A percentile compares a stretch with the other conserved stretches of the same genome.
Conservation (phyloP, 2,113 vertebrate species). For the Ceyx margarethae region DNA sequence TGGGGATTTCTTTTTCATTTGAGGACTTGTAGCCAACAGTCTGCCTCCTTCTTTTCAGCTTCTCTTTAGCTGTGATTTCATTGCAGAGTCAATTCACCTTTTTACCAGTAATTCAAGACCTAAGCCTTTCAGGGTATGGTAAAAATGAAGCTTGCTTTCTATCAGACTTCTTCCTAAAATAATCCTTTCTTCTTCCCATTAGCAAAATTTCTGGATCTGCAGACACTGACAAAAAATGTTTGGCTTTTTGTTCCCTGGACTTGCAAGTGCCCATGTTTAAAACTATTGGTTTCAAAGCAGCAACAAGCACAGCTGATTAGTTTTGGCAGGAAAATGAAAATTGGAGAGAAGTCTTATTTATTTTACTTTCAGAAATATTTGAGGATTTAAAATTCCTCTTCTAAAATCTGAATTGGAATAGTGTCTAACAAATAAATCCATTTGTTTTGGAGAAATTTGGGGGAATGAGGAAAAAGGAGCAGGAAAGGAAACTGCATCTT, state of each 20-base stretch:
- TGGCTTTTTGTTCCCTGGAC: not conserved
- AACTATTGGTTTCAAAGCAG: not conserved
- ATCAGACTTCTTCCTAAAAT: not conserved
- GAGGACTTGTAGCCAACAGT: not conserved
- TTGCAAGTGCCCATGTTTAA: not conserved
- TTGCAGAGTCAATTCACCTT: not conserved
- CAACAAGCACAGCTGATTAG: not conserved
- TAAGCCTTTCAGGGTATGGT: not conserved
- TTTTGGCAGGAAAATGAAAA: not conserved
- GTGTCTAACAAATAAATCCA: not conserved
- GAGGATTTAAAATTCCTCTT: not conserved
- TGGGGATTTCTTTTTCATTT: not conserved
- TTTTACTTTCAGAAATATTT: not conserved
- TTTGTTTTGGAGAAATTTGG: not conserved
- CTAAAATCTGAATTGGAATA: not conserved
- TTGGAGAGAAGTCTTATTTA: not conserved
- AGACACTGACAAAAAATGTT: not conserved
- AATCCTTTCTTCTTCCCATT: not conserved
- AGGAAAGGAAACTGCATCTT: not conserved
- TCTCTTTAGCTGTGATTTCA: not conserved
- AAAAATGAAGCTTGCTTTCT: not conserved
- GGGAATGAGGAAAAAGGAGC: not conserved
- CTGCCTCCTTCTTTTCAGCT: not conserved
- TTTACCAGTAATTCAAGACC: not conserved
- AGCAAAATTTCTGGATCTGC: not conserved